These are phyloP conservation scores for Cephalotes varians DNA, from an alignment of 2,888 invertebrate genomes.

Conservation along the genomic window DNA sequence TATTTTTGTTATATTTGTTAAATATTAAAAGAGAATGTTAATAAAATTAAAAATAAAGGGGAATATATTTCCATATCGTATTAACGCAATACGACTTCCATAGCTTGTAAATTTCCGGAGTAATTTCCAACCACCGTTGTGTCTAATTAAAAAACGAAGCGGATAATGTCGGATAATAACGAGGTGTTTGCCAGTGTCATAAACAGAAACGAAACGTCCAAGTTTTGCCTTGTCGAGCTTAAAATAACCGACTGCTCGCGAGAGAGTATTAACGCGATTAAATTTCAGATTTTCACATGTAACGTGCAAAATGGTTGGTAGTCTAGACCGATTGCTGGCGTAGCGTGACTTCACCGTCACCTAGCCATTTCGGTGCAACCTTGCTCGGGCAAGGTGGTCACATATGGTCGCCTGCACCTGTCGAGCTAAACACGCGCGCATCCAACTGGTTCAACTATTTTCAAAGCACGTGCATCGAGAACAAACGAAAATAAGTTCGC, in stretches of 20 bases:
- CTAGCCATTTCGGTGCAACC: conserved; percentile 76
- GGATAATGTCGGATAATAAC: conserved; percentile 11
- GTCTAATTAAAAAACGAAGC: conserved; percentile 3
- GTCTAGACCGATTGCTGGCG: background rate
- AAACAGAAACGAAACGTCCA: conserved; percentile 6
- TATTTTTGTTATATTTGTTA: background rate
- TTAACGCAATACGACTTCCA: background rate
- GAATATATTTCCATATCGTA: background rate
- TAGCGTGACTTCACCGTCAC: conserved; percentile 67
- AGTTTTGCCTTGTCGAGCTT: conserved; percentile 5
- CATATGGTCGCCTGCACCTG: conserved; percentile 77
- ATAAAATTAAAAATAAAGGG: background rate
- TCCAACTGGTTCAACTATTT: conserved; percentile 64
- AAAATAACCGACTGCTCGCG: conserved; percentile 16
- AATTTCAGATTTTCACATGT: conserved; percentile 4
- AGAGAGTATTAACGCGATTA: conserved; percentile 9
- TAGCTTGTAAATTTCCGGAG: background rate
- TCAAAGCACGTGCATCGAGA: conserved; percentile 22
- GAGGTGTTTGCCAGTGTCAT: conserved; percentile 14
- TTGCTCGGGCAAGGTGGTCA: conserved; percentile 75
- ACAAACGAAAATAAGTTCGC: conserved; percentile 49
- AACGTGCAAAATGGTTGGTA: background rate
- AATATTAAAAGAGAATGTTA: background rate
- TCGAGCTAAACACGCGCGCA: conserved; percentile 29
- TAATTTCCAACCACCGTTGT: background rate